phyloP scores from a whole-genome alignment of 1,140 invertebrate genomes.

The Asbolus verrucosus region DNA sequence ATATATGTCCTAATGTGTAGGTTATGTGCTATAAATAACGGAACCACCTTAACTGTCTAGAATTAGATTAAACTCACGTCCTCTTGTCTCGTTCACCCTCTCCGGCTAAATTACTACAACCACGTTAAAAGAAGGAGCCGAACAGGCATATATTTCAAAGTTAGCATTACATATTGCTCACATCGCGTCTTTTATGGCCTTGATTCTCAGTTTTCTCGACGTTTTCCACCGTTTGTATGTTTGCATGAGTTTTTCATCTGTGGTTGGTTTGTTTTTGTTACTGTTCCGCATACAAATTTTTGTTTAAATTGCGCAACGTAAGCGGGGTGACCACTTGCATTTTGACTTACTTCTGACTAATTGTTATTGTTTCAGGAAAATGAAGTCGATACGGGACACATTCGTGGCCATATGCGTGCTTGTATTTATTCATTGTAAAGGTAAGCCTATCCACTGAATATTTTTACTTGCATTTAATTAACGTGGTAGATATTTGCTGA shows the following conservation, averaged over 20 bases:
- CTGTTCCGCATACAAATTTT: no score
- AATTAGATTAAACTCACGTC: constrained; percentile 40
- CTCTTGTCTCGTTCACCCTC: constrained; percentile 29
- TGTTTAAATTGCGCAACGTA: no score
- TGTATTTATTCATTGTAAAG: background rate
- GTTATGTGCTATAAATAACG: constrained; percentile 45
- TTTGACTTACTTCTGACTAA: background rate
- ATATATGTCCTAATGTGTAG: constrained; percentile 35
- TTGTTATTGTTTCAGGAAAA: constrained; percentile 32
- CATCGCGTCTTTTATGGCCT: constrained; percentile 47
- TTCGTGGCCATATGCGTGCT: background rate
- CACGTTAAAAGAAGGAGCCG: constrained; percentile 24
- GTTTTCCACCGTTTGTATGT: constrained; percentile 2
- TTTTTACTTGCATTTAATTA: no score
- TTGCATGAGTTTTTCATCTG: background rate
- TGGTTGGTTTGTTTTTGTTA: no score
- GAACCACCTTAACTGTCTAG: constrained; percentile 44
- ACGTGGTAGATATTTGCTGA: no score
- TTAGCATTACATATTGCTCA: constrained; percentile 43
- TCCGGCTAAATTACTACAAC: constrained; percentile 13
- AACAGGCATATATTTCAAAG: constrained; percentile 42
- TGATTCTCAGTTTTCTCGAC: constrained; percentile 37
- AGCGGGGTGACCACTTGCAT: no score
- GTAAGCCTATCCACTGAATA: background rate
- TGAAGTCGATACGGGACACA: constrained; percentile 13